Evolutionary conservation across 2,113 vertebrate species (phyloP).

Genomic region (Connochaetes taurinus): DNA sequence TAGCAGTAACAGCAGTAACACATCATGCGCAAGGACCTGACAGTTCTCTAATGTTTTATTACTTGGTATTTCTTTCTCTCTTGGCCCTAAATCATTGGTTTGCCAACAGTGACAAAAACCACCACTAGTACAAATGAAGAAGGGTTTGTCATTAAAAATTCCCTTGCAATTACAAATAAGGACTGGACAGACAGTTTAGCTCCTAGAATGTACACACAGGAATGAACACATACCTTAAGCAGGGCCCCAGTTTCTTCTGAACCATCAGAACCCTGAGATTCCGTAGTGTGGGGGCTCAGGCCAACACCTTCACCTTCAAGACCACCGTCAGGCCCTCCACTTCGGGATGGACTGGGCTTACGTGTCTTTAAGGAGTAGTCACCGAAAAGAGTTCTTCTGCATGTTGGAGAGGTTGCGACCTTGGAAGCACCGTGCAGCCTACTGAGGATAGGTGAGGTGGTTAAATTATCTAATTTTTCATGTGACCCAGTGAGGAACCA

Average conservation of each 20-base stretch:
- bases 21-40: neutral
- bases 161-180: neutral
- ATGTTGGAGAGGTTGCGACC: conserved; percentile 61
- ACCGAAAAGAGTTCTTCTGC: conserved; percentile 82
- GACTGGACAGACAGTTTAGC: neutral
- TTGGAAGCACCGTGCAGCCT: conserved; percentile 82
- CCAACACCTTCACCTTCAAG: conserved; percentile 76
- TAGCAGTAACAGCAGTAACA: neutral
- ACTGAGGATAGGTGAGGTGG: conserved; percentile 82
- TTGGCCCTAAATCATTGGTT: neutral
- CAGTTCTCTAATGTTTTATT: neutral
- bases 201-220: neutral
- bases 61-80: neutral
- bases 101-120: neutral
- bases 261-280: conserved; percentile 76
- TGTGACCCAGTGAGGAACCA: conserved; percentile 86
- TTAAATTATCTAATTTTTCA: conserved; percentile 81
- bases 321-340: conserved; percentile 74
- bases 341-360: conserved; percentile 82
- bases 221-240: conserved; percentile 77
- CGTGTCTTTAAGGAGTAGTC: conserved; percentile 75
- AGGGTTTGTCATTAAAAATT: neutral
- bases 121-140: neutral
- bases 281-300: conserved; percentile 71
- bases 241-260: conserved; percentile 77